These are phyloP conservation scores for Anneissia japonica DNA, from an alignment of 35 echinoderm and acorn worm genomes.

Conservation along the genomic window DNA sequence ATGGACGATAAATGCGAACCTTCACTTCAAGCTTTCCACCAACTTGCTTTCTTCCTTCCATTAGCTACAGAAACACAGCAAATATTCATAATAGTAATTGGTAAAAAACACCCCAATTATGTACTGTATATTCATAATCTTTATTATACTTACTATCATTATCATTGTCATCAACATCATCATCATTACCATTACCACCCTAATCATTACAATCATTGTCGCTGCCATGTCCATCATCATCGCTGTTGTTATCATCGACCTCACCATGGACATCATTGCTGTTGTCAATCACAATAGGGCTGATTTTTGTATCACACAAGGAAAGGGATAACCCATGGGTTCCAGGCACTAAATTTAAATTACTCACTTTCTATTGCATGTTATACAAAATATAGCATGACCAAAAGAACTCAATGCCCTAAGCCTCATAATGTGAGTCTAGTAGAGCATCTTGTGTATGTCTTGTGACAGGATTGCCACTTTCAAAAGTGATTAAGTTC, in stretches of 20 bases:
- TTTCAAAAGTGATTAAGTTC: too few species aligned
- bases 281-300: background rate
- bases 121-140: background rate
- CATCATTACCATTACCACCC: background rate
- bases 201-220: background rate
- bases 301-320: too few species aligned
- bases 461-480: too few species aligned
- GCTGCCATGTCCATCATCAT: background rate
- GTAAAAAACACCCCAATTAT: background rate
- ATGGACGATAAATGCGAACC: conserved; percentile 57
- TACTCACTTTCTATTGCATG: too few species aligned
- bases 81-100: background rate
- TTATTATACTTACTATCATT: background rate
- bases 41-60: conserved; percentile 65
- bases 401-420: too few species aligned
- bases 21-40: conserved; percentile 79
- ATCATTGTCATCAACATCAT: background rate
- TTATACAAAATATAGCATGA: too few species aligned
- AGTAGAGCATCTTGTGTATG: too few species aligned
- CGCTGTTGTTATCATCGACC: background rate
- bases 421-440: too few species aligned
- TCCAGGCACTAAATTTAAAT: too few species aligned
- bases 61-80: conserved; percentile 31
- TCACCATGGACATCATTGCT: background rate
- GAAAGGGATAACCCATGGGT: too few species aligned